Evolutionary conservation across 2,888 invertebrate genomes (phyloP).

Genomic region (Tetanocera ferruginea): DNA sequence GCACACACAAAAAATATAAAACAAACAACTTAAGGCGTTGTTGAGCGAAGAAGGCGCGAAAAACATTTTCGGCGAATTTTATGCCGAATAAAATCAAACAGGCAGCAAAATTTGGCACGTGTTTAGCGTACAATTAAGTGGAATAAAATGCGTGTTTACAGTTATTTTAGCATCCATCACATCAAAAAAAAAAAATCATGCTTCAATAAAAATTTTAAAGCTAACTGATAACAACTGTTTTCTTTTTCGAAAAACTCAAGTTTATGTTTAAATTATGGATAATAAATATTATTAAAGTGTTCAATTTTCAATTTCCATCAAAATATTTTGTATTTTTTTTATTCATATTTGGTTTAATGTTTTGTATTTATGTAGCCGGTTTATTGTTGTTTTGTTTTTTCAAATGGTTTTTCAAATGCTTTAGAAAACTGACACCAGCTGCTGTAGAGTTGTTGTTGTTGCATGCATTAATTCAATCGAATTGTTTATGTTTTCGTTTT

Average conservation of each 20-base stretch:
- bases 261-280: not conserved
- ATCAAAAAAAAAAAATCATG: not conserved
- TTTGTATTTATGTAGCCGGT: not conserved
- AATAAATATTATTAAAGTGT: not conserved
- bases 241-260: no score
- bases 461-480: constrained; percentile 1
- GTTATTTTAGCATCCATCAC: not conserved
- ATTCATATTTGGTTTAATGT: not conserved
- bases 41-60: not conserved
- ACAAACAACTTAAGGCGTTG: not conserved
- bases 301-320: not conserved
- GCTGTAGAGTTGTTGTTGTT: not conserved
- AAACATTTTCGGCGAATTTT: not conserved
- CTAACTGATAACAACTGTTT: not conserved
- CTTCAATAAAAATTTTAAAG: not conserved
- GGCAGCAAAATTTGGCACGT: not conserved
- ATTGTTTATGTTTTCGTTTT: constrained; percentile 22
- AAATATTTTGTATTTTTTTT: not conserved
- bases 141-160: not conserved
- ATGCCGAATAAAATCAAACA: not conserved
- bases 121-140: not conserved
- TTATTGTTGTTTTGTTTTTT: not conserved
- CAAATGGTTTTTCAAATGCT: constrained; percentile 7
- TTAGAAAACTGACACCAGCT: constrained; percentile 29
- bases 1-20: not conserved